Conservation (phyloP, 2,113 vertebrate species). For the Cinclus mexicanus region DNA sequence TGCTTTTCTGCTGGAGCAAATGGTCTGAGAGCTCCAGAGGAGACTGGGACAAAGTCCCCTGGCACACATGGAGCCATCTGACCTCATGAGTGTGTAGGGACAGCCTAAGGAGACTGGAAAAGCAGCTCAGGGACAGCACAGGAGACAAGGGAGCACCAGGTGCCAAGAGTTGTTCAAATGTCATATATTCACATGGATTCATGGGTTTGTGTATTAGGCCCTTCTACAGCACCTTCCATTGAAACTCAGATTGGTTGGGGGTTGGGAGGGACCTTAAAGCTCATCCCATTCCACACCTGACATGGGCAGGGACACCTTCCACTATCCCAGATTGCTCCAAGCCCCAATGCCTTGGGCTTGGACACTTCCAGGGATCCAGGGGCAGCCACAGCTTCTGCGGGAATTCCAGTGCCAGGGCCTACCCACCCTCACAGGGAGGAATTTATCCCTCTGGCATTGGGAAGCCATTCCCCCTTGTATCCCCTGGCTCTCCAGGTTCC, state of each 20-base stretch:
- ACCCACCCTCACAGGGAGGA: rapidly evolving
- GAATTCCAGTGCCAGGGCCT: neutral
- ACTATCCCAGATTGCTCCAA: neutral
- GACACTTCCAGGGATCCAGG: neutral
- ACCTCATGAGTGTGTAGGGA: neutral
- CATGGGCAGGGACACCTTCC: neutral
- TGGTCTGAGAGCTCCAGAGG: rapidly evolving
- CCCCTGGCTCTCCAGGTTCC: neutral
- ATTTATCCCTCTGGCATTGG: neutral
- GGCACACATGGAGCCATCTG: neutral
- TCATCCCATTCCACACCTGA: rapidly evolving
- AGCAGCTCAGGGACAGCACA: neutral
- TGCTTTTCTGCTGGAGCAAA: neutral
- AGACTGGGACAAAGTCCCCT: neutral
- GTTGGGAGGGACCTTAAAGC: neutral
- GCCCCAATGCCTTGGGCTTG: neutral
- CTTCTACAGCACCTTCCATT: neutral
- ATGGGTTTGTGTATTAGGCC: neutral
- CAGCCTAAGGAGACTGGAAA: neutral
- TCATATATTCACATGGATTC: rapidly evolving
- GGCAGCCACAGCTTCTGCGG: neutral
- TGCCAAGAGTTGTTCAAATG: neutral
- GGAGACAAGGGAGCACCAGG: neutral
- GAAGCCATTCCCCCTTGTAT: neutral
- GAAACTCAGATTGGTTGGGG: neutral